Percentiles rank a stretch among this genome's conserved stretches.
Conservation (phyloP, 2,797 vertebrate species). For the Vultur gryphus region DNA sequence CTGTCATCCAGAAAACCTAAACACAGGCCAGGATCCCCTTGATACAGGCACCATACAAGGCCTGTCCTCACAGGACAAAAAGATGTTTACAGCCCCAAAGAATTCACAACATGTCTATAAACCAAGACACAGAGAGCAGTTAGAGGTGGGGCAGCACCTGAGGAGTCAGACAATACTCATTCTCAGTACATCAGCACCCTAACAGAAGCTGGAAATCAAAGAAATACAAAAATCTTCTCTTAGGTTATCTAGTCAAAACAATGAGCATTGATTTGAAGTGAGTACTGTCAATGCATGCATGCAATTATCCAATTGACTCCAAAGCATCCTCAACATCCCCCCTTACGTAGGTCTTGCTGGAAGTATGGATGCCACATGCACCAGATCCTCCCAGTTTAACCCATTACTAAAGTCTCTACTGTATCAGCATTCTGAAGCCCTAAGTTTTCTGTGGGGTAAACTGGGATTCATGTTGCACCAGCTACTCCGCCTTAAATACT, state of each 20-base stretch:
- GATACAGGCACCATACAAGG: not conserved
- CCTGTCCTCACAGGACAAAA: not conserved
- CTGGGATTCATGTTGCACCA: not conserved
- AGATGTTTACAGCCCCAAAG: not conserved
- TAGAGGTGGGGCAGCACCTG: not conserved
- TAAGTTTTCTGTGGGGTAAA: not conserved
- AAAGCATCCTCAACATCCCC: not conserved
- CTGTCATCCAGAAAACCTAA: not conserved
- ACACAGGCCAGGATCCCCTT: not conserved
- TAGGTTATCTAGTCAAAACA: not conserved
- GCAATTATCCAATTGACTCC: not conserved
- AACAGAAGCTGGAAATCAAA: not conserved
- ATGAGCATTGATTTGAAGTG: not conserved
- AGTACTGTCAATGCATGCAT: not conserved
- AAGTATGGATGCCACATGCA: not conserved
- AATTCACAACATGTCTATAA: not conserved
- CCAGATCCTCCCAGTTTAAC: not conserved
- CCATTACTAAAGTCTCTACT: not conserved
- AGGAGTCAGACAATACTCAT: not conserved
- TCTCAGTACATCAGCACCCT: not conserved
- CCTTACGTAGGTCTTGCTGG: not conserved
- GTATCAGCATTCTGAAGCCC: not conserved
- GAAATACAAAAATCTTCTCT: not conserved
- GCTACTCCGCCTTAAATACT: not conserved
- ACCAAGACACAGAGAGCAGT: not conserved